phyloP scores from a whole-genome alignment of 2,113 vertebrate species.

The Clinocottus analis region DNA sequence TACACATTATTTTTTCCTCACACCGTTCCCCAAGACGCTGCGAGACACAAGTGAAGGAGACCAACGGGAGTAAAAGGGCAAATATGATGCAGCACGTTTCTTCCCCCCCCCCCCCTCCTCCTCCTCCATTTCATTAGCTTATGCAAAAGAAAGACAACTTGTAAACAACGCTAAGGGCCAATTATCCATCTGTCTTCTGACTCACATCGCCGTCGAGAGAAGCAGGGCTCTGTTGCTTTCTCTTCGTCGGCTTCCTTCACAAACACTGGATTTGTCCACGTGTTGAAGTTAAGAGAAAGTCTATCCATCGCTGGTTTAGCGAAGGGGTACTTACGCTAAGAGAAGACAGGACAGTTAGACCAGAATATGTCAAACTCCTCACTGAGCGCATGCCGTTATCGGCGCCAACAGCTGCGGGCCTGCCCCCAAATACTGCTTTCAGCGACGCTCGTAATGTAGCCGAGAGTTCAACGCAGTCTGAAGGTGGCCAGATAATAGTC shows the following conservation, averaged over 20 bases:
- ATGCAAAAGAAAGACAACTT: constrained; percentile 22
- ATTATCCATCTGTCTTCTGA: constrained; percentile 48
- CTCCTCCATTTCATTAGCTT: constrained; percentile 13
- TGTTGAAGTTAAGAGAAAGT: constrained; percentile 28
- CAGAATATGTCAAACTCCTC: background rate
- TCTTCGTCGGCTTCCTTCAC: constrained; percentile 27
- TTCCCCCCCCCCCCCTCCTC: background rate
- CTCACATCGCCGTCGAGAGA: constrained; percentile 9
- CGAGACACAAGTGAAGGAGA: background rate
- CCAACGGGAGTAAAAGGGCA: background rate
- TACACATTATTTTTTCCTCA: background rate
- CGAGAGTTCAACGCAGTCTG: background rate
- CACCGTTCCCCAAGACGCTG: background rate
- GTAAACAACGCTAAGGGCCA: constrained; percentile 59
- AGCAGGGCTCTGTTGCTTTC: constrained; percentile 18
- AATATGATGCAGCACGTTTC: background rate
- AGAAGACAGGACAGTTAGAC: constrained; percentile 7
- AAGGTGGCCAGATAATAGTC: constrained; percentile 2
- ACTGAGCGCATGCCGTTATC: background rate
- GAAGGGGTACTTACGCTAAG: background rate
- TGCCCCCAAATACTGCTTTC: constrained; percentile 2
- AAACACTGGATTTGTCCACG: constrained; percentile 54
- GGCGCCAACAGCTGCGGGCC: background rate
- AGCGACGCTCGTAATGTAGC: background rate
- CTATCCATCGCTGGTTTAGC: constrained; percentile 5